These are phyloP conservation scores for Phrynocephalus guinanensis DNA, from an alignment of 2,797 vertebrate genomes.

Conservation along the genomic window DNA sequence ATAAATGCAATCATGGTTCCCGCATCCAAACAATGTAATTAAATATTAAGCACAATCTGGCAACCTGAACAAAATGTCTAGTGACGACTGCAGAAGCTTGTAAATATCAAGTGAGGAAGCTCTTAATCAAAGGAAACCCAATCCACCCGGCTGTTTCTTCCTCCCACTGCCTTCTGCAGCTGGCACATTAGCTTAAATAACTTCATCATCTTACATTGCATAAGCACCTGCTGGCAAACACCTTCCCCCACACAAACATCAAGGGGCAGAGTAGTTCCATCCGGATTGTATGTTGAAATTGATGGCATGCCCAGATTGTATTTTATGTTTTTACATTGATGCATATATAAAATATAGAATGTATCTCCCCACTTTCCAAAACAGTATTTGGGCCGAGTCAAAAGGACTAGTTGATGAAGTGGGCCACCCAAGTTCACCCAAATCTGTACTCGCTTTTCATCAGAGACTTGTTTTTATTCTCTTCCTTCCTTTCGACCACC, in stretches of 20 bases:
- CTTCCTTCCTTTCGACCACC: slow-evolving; percentile 63
- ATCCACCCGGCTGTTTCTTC: background rate
- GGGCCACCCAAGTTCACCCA: background rate
- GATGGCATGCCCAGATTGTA: background rate
- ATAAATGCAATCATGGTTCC: background rate
- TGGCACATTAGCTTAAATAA: slow-evolving; percentile 18
- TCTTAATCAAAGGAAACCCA: background rate
- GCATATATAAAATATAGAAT: rapidly evolving
- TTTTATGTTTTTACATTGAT: background rate
- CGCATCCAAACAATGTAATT: background rate
- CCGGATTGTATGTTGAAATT: background rate
- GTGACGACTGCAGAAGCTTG: background rate
- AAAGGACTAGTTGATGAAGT: background rate
- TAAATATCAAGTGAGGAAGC: slow-evolving; percentile 10
- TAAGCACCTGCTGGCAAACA: background rate
- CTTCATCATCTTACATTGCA: background rate
- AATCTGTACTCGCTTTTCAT: slow-evolving; percentile 52
- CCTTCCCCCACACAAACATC: background rate
- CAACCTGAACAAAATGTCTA: background rate
- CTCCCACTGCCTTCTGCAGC: background rate
- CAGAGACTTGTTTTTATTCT: slow-evolving; percentile 56
- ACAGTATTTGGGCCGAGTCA: slow-evolving; percentile 10
- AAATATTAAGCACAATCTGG: background rate
- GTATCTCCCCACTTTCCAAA: background rate
- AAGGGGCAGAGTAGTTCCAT: background rate